phyloP scores from a whole-genome alignment of 2,888 invertebrate species.

The Eupithecia tripunctaria region DNA sequence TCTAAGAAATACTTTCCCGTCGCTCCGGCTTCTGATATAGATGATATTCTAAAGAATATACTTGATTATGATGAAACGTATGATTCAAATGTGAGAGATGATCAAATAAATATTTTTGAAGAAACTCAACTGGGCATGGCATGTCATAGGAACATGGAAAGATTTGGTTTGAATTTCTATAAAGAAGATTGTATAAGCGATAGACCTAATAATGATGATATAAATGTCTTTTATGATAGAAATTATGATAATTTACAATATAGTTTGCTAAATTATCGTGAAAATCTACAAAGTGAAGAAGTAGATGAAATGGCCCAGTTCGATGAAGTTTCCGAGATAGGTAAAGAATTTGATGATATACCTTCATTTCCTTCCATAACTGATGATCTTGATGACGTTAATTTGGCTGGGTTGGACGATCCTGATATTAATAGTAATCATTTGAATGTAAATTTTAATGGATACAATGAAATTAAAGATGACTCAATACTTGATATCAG shows the following conservation, averaged over 20 bases:
- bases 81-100: background rate
- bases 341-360: slow-evolving; percentile 4
- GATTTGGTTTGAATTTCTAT: background rate
- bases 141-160: background rate
- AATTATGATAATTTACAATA: background rate
- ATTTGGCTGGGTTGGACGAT: background rate
- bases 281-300: background rate
- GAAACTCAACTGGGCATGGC: background rate
- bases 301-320: background rate
- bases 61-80: background rate
- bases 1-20: background rate
- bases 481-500: background rate
- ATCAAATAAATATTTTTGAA: background rate
- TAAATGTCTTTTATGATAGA: background rate
- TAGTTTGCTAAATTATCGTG: background rate
- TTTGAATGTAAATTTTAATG: background rate
- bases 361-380: background rate
- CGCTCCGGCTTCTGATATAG: background rate
- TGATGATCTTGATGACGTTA: slow-evolving; percentile 7
- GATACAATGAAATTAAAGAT: background rate
- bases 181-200: background rate
- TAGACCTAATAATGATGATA: background rate
- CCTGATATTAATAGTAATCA: background rate
- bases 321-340: background rate
- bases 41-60: background rate